Conservation (phyloP, 1,140 invertebrate species). For the Pteromalus puparum region DNA sequence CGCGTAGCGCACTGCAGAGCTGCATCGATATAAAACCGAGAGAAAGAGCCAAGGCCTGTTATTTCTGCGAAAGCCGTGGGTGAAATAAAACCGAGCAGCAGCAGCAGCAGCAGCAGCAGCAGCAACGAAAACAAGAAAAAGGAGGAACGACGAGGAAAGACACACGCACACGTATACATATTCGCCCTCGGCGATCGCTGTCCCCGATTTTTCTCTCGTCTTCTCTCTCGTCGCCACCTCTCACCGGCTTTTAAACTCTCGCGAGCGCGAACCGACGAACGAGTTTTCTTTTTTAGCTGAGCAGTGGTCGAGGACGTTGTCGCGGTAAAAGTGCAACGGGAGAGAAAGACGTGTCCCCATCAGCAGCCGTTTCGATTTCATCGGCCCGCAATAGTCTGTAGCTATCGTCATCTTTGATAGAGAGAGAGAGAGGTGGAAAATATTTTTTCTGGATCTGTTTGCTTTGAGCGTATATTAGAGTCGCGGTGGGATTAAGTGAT, state of each 20-base stretch:
- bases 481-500: neutral
- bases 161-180: neutral
- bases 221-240: neutral
- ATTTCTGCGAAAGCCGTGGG: conserved; percentile 34
- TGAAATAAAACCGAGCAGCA: conserved; percentile 4
- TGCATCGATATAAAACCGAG: neutral
- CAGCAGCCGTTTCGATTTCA: conserved; percentile 6
- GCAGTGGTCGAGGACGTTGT: neutral
- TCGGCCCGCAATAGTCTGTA: neutral
- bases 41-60: conserved; percentile 22
- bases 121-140: conserved; percentile 25
- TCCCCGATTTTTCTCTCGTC: conserved; percentile 34
- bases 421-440: neutral
- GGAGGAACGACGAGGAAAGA: neutral
- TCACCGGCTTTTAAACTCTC: neutral
- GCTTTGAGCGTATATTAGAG: neutral
- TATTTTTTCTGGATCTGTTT: neutral
- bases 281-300: conserved; percentile 51
- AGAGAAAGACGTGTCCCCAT: neutral
- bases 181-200: conserved; percentile 20
- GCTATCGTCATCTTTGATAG: neutral
- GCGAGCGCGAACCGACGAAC: conserved; percentile 14
- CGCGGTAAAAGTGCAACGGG: conserved; percentile 53
- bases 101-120: neutral
- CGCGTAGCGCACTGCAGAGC: neutral